phyloP scores from a whole-genome alignment of 2,797 vertebrate genomes.

The Phalanger gymnotis region DNA sequence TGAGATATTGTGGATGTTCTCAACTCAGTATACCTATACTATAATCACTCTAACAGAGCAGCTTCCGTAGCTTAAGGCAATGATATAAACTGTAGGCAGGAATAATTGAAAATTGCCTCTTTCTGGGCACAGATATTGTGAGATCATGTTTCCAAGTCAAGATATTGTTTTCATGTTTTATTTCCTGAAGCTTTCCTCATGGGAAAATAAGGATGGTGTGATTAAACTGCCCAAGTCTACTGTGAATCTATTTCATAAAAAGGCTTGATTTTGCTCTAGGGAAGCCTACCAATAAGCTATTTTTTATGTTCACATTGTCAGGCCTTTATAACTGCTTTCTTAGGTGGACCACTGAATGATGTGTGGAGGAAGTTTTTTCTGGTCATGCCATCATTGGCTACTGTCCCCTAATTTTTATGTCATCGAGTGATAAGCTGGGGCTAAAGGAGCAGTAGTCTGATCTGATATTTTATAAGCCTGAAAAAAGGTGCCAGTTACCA shows the following conservation, averaged over 20 bases:
- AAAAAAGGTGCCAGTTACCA: neutral
- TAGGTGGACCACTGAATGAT: neutral
- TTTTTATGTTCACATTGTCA: neutral
- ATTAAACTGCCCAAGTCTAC: neutral
- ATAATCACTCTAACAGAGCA: neutral
- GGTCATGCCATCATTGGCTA: neutral
- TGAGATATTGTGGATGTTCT: neutral
- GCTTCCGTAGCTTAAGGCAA: neutral
- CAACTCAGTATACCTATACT: neutral
- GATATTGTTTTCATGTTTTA: conserved; percentile 27
- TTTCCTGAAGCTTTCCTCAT: conserved; percentile 27
- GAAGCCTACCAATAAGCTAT: neutral
- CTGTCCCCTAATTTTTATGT: neutral
- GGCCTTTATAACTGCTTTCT: neutral
- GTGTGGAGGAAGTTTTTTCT: neutral
- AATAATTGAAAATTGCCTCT: neutral
- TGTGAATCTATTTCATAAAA: conserved; percentile 19
- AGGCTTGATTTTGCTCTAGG: neutral
- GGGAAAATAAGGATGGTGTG: neutral
- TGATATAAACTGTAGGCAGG: neutral
- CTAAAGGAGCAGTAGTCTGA: neutral
- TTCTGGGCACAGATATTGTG: neutral
- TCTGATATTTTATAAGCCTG: neutral
- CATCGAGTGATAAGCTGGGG: neutral
- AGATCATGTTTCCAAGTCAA: neutral